Conservation (phyloP, 2,888 invertebrate genomes). For the Zonitis immaculata region DNA sequence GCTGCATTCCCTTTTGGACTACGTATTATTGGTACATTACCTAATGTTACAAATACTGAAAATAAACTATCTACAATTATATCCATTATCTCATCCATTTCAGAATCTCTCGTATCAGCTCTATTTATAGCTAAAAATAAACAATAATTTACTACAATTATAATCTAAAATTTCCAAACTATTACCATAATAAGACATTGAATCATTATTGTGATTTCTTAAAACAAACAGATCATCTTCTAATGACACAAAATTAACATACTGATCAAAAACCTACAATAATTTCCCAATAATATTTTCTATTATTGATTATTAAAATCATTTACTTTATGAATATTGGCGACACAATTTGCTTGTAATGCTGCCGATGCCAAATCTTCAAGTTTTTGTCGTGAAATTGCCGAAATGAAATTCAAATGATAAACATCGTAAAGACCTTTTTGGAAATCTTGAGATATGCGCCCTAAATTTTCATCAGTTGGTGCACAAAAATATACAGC, state of each 20-base stretch:
- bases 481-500: conserved; percentile 98
- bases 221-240: conserved; percentile 97
- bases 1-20: conserved; percentile 95
- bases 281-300: conserved; percentile 1
- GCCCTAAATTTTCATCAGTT: conserved; percentile 89
- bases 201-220: conserved; percentile 87
- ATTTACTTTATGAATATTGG: conserved; percentile 80
- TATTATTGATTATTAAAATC: background rate
- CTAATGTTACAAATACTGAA: conserved; percentile 95
- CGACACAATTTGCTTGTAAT: conserved; percentile 84
- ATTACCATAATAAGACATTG: conserved; percentile 90
- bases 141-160: background rate
- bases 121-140: conserved; percentile 78
- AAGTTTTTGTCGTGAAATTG: conserved; percentile 86
- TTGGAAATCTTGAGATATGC: conserved; percentile 86
- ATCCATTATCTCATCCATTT: conserved; percentile 93
- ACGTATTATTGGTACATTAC: conserved; percentile 85
- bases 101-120: conserved; percentile 89
- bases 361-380: conserved; percentile 94
- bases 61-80: conserved; percentile 92
- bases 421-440: conserved; percentile 90
- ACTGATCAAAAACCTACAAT: conserved; percentile 87
- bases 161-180: conserved; percentile 30
- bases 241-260: conserved; percentile 94
- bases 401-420: conserved; percentile 94